Base-by-base conservation (phyloP, 2,113 vertebrate genomes). In the Panthera tigris region DNA sequence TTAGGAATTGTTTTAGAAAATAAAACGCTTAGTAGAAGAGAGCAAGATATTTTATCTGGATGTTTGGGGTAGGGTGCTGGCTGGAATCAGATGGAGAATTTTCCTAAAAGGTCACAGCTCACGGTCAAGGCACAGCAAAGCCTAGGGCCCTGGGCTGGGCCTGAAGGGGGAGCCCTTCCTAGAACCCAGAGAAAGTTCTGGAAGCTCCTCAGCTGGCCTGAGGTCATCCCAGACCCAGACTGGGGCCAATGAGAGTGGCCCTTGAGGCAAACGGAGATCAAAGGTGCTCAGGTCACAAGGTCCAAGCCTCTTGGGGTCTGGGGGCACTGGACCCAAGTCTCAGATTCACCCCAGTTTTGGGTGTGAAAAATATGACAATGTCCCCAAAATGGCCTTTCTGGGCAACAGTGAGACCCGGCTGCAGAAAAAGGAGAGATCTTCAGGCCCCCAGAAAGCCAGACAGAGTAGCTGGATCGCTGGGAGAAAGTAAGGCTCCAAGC, bases 391-490 rank as follows among this genome's bases (percentile, higher is more conserved):
- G 39, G n/a, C 48, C 71, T 39, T 79, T 79, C 18, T 3, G 50
- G 57, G 2, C 15, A 76, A 94, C 36, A 23, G 50, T 3, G 36
- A 61, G 71, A 73, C 10, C 16, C 0, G 11, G 66, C 73, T 3
- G 2, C 5, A 2, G 19, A 16, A 36, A 41, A 8, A 19, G 31
- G 33, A 39, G n/a, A 76, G 15, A 11, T 21, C 48, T 69, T 39
- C 36, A 19, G 81, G 12, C 4, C 14, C 39, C 14, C 0, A 0
- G 0, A 41, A 48, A 16, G 76, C 21, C 16, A 18, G 29, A 1
- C 0, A 1, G 45, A 41, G 27, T 33, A 31, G 74, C 29, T 1
- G 0, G 41, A 2, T 11, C 0, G 4, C 10, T 1, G 8, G 63
- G 66, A 31, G 55, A 45, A 1, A 5, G 16, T 0, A 4, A 15